Evolutionary conservation across 2,797 vertebrate genomes (phyloP).

Genomic region (Otolemur crassicaudatus): DNA sequence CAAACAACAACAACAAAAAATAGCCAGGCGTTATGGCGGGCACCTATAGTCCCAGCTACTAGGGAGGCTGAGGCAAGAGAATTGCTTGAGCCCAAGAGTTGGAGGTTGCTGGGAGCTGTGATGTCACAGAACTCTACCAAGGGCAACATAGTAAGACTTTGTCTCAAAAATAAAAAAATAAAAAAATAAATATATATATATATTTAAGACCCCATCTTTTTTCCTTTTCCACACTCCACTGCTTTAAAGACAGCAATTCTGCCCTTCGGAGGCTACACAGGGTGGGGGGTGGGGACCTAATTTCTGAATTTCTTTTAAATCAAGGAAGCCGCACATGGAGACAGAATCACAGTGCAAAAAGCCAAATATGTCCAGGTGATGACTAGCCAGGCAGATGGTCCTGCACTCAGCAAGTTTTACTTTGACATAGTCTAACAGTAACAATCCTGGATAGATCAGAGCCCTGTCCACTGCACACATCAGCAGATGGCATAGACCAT

Average conservation of each 20-base stretch:
- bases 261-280: not conserved
- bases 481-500: constrained; percentile 27
- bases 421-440: not conserved
- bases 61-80: too few species aligned
- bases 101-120: too few species aligned
- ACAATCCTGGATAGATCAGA: not conserved
- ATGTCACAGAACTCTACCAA: too few species aligned
- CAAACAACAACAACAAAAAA: too few species aligned
- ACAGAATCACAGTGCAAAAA: not conserved
- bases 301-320: not conserved
- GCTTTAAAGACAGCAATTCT: not conserved
- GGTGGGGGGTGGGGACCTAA: rapidly evolving
- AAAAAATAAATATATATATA: too few species aligned
- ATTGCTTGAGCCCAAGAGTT: too few species aligned
- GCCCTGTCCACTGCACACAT: not conserved
- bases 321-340: not conserved
- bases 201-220: not conserved
- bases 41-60: too few species aligned
- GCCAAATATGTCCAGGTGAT: not conserved
- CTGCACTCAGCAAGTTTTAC: not conserved
- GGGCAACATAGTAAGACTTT: too few species aligned
- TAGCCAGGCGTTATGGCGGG: too few species aligned
- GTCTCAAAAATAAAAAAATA: too few species aligned
- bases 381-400: not conserved
- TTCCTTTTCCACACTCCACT: not conserved